Evolutionary conservation across 1,140 invertebrate genomes (phyloP).

Genomic region (Drosophila rufa): DNA sequence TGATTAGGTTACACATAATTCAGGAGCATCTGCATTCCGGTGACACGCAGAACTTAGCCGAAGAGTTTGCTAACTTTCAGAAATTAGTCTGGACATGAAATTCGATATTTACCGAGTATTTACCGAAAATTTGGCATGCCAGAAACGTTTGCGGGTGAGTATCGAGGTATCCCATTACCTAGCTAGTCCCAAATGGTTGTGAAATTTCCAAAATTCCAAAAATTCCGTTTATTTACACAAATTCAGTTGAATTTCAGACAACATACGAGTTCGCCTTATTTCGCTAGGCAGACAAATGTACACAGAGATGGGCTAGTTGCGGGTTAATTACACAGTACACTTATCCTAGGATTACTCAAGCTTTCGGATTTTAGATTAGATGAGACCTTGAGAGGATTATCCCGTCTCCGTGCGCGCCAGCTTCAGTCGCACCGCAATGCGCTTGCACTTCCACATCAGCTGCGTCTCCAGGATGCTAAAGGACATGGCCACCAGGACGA

Average conservation of each 20-base stretch:
- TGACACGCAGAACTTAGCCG: neutral
- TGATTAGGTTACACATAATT: conserved; percentile 51
- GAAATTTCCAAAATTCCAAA: conserved; percentile 64
- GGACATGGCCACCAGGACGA: conserved; percentile 96
- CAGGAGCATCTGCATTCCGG: conserved; percentile 11
- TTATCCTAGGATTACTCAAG: conserved; percentile 34
- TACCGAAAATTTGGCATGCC: conserved; percentile 22
- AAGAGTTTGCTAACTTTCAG: neutral
- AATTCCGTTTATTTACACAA: conserved; percentile 78
- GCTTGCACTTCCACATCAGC: conserved; percentile 91
- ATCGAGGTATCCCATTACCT: conserved; percentile 33
- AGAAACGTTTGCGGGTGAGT: neutral
- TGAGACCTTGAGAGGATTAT: conserved; percentile 33
- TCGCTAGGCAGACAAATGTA: conserved; percentile 60
- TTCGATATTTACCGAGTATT: conserved; percentile 13
- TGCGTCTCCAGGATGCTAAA: conserved; percentile 97
- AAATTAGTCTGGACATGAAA: conserved; percentile 15
- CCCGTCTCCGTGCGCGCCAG: conserved; percentile 69
- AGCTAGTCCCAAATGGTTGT: neutral
- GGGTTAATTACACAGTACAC: conserved; percentile 39
- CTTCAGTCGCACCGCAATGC: conserved; percentile 87
- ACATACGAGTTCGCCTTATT: conserved; percentile 45
- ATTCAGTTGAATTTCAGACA: conserved; percentile 53
- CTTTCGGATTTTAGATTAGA: conserved; percentile 16
- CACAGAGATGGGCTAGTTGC: conserved; percentile 53